A percentile compares a stretch with the other conserved stretches of the same genome.
phyloP scores from a whole-genome alignment of 1,140 invertebrate genomes.

The Calliopsis andreniformis region DNA sequence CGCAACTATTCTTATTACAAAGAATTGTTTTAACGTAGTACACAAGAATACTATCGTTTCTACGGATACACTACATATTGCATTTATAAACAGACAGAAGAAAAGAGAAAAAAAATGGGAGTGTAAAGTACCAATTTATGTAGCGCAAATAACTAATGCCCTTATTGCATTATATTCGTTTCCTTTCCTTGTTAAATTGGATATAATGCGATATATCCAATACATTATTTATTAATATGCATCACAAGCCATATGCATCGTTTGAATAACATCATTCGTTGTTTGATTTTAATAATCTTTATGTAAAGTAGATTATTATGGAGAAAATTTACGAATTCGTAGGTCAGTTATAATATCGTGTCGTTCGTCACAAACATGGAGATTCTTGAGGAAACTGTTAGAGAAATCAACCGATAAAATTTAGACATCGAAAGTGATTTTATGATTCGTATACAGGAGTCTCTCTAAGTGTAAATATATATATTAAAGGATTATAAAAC shows the following conservation, averaged over 20 bases:
- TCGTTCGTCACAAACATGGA: background rate
- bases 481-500: constrained; percentile 54
- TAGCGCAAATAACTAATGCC: constrained; percentile 6
- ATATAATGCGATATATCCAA: background rate
- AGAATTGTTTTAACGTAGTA: constrained; percentile 21
- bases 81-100: constrained; percentile 58
- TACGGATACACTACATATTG: constrained; percentile 61
- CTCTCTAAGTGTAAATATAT: constrained; percentile 63
- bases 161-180: background rate
- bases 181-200: background rate
- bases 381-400: constrained; percentile 28
- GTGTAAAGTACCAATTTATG: constrained; percentile 8
- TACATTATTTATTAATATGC: constrained; percentile 24
- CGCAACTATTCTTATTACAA: constrained; percentile 9
- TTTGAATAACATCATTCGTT: constrained; percentile 16
- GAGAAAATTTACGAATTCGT: background rate
- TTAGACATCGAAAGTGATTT: constrained; percentile 22
- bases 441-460: constrained; percentile 33
- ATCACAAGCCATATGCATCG: constrained; percentile 3
- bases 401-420: constrained; percentile 10
- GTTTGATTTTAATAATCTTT: constrained; percentile 26
- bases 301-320: background rate
- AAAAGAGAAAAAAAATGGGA: background rate
- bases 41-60: constrained; percentile 19
- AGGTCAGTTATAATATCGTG: too few relatives aligned